Conservation (phyloP, 37 sponge, comb jelly and placozoan genomes). For the Beroe ovata region DNA sequence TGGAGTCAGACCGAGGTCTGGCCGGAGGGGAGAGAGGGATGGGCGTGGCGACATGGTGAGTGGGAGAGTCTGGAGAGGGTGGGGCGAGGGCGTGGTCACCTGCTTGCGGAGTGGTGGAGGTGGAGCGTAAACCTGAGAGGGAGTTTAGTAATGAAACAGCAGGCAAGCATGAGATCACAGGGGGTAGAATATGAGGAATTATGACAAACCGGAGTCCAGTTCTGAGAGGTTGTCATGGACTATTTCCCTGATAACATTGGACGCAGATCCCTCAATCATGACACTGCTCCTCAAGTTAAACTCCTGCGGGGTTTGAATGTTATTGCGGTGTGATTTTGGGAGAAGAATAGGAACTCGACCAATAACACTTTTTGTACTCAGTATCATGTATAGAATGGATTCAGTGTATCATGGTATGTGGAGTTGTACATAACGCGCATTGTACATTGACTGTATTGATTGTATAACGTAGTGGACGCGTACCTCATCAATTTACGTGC, state of each 20-base stretch:
- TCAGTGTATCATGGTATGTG: too few species aligned
- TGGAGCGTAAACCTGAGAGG: background rate
- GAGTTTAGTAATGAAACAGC: background rate
- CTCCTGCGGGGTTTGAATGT: conserved; percentile 43
- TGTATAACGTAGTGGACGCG: too few species aligned
- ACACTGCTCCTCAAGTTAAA: conserved; percentile 38
- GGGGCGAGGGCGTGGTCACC: background rate
- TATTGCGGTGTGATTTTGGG: too few species aligned
- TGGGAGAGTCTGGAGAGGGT: background rate
- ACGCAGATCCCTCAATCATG: conserved; percentile 42
- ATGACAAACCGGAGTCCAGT: conserved; percentile 6
- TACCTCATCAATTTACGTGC: too few species aligned
- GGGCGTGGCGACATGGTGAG: background rate
- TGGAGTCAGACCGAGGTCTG: background rate
- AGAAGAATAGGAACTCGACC: too few species aligned
- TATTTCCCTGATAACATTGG: background rate
- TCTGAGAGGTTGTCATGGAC: conserved; percentile 16
- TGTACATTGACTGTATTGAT: too few species aligned
- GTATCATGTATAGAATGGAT: too few species aligned
- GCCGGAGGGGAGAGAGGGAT: background rate
- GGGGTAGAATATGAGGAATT: too few species aligned
- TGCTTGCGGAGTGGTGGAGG: background rate
- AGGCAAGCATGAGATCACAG: too few species aligned
- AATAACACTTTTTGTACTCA: too few species aligned
- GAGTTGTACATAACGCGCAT: too few species aligned